Evolutionary conservation across 2,888 invertebrate species (phyloP).

Genomic region (Ferdinandea cuprea): DNA sequence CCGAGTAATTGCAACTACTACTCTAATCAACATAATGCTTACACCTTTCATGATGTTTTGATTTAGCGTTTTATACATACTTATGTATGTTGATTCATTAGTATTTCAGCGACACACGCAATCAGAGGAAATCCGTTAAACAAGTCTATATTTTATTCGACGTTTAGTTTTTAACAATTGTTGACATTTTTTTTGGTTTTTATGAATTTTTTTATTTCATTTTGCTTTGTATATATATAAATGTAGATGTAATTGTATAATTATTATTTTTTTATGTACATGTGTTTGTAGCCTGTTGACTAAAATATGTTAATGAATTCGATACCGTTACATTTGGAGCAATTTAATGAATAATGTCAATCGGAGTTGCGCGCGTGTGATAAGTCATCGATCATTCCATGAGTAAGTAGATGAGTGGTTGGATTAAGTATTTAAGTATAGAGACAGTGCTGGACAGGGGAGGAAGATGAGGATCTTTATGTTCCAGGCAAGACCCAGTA

Average conservation of each 20-base stretch:
- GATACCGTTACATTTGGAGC: conserved; percentile 49
- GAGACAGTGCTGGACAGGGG: conserved; percentile 5
- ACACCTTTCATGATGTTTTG: conserved; percentile 58
- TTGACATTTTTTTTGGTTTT: conserved; percentile 43
- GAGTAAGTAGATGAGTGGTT: conserved; percentile 10
- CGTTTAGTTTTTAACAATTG: too few species aligned
- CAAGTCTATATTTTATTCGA: too few species aligned
- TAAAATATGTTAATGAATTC: conserved; percentile 55
- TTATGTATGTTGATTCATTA: conserved; percentile 13
- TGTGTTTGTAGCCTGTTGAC: conserved; percentile 63
- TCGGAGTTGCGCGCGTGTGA: conserved; percentile 16
- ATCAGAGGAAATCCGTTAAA: too few species aligned
- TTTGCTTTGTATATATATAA: conserved; percentile 64
- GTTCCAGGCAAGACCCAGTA: conserved; percentile 53
- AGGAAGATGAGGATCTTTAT: conserved; percentile 7
- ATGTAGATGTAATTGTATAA: conserved; percentile 48
- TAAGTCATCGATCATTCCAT: conserved; percentile 14
- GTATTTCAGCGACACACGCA: conserved; percentile 25
- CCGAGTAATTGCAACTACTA: conserved; percentile 52
- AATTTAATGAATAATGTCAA: conserved; percentile 11
- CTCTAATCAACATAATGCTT: conserved; percentile 60
- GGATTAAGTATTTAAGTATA: too few species aligned
- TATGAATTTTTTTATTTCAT: conserved; percentile 69
- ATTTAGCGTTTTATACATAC: conserved; percentile 36
- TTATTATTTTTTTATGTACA: conserved; percentile 67